A percentile compares a stretch with the other conserved stretches of the same genome.
Conservation (phyloP, 2,888 invertebrate species). For the Rugalucina vietnamica region DNA sequence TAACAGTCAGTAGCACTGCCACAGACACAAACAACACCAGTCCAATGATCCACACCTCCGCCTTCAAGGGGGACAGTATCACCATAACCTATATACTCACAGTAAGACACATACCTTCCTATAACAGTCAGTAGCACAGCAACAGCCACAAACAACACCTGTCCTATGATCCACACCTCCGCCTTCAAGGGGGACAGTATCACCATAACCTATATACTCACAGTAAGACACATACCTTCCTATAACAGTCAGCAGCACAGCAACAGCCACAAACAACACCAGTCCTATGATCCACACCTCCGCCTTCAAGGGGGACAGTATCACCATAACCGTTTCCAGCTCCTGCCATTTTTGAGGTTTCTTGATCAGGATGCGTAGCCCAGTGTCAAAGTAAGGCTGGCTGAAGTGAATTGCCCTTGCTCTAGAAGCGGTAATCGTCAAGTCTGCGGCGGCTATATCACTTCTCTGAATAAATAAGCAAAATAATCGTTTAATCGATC, state of each 20-base stretch:
- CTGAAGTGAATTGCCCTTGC: constrained; percentile 55
- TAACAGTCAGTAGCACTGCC: neutral
- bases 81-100: too few species aligned
- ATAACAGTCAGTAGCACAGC: neutral
- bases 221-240: constrained; percentile 5
- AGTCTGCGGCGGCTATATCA: constrained; percentile 60
- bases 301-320: constrained; percentile 36
- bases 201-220: too few species aligned
- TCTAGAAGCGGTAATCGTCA: constrained; percentile 48
- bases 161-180: constrained; percentile 55
- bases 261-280: constrained; percentile 41
- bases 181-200: constrained; percentile 37
- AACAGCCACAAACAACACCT: constrained; percentile 46
- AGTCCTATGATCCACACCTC: constrained; percentile 58
- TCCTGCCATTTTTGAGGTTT: constrained; percentile 27
- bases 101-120: neutral
- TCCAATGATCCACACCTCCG: constrained; percentile 57
- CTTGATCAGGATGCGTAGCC: constrained; percentile 58
- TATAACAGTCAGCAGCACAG: neutral
- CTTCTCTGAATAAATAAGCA: constrained; percentile 33
- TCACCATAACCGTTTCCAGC: constrained; percentile 18
- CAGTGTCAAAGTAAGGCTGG: constrained; percentile 53
- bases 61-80: constrained; percentile 31
- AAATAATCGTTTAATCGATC: neutral
- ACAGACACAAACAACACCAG: constrained; percentile 44